Evolutionary conservation across 2,797 vertebrate species (phyloP), one percentile per base, ranked within the genome.

Genomic region (Phoxinus dragarum): DNA sequence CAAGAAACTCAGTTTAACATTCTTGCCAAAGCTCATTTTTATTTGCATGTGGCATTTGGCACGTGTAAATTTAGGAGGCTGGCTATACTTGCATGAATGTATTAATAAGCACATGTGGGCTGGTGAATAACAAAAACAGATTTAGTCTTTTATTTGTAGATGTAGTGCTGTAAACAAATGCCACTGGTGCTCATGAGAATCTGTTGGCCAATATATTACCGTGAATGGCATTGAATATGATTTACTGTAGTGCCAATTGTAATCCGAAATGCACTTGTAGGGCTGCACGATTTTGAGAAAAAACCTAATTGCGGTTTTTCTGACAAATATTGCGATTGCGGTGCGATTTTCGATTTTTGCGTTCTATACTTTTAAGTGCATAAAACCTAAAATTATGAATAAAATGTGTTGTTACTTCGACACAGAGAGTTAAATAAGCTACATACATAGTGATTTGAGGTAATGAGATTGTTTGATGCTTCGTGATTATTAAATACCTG

Each of bases 1-100:
- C 42, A 31, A 31, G n/a, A 73, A 49, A 73, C 7, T 10, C 4
- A 3, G 14, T 49, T 49, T 47, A 31, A 49, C n/a, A n/a, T 5
- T 19, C 47, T 74, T 74, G 44, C 47, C 72, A 74, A 74, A 52
- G 47, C 72, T 49, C 3, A 19, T 34, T 74, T 73, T 31, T 49
- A 11, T 16, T 73, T 19, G 71, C 54, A 56, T 73, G 42, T 31
- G 71, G 71, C 27, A 34, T 73, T 73, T 73, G 6, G 69, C n/a
- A 44, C 11, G 23, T 72, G 23, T 72, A 72, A 72, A 44, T 72
- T 27, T 72, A 72, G 69, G 3, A 14, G 40, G 23, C 23, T 72
- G 72, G 27, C 72, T 49, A 9, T 49, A 19, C 44, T 49, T 9
- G 5, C 8, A 74, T 21, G 14, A 23, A n/a, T 38, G 49, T 56